A percentile compares a stretch with the other conserved stretches of the same genome.
Evolutionary conservation across 2,113 vertebrate species (phyloP).

Genomic region (Nestor notabilis): DNA sequence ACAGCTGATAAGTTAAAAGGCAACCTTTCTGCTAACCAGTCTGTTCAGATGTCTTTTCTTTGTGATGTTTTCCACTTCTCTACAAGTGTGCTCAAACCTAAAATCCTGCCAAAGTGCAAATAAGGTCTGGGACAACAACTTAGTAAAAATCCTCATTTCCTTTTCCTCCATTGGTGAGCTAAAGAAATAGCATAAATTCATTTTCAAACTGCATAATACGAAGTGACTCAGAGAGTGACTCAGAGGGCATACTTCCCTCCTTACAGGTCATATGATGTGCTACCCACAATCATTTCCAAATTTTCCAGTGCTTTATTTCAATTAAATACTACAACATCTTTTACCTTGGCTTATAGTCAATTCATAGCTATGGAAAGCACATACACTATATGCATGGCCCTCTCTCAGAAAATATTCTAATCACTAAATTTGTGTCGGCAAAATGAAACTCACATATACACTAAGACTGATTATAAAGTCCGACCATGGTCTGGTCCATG

Average conservation of each 20-base stretch:
- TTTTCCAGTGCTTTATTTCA: background rate
- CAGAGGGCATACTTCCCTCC: background rate
- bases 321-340: background rate
- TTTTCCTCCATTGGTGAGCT: background rate
- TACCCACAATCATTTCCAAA: background rate
- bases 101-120: background rate
- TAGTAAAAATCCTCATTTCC: background rate
- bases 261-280: background rate
- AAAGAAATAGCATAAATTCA: background rate
- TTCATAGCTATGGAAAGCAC: background rate
- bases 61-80: background rate
- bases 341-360: background rate
- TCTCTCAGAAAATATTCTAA: background rate
- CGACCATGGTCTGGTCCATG: background rate
- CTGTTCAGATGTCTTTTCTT: background rate
- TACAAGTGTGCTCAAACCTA: background rate
- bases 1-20: background rate
- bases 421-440: background rate
- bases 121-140: background rate
- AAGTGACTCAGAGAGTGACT: background rate
- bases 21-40: background rate
- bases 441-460: background rate
- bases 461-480: background rate
- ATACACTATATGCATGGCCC: background rate
- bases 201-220: background rate